A percentile compares a stretch with the other conserved stretches of the same genome.
phyloP scores from a whole-genome alignment of 2,113 vertebrate species.

The Empidonax traillii region DNA sequence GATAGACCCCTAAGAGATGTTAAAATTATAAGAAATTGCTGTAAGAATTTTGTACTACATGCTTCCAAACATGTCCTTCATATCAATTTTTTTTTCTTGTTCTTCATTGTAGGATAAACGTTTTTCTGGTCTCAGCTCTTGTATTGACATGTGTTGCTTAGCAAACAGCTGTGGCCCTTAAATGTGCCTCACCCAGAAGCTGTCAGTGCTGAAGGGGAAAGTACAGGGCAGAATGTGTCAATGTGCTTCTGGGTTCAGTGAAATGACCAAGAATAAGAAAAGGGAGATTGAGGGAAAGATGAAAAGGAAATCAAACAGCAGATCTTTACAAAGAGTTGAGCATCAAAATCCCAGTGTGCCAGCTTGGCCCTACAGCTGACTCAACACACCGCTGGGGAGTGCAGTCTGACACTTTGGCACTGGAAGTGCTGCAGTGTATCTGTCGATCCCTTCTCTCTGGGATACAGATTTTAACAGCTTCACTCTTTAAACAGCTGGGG shows the following conservation, averaged over 20 bases:
- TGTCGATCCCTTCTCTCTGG: accelerated
- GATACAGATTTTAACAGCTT: neutral
- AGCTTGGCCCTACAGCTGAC: neutral
- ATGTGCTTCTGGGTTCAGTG: accelerated
- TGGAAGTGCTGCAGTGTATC: neutral
- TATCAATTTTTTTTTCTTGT: neutral
- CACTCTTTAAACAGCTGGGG: accelerated
- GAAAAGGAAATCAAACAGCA: neutral
- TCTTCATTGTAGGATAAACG: neutral
- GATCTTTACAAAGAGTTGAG: neutral
- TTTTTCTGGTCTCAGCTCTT: neutral
- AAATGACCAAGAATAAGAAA: too few relatives aligned
- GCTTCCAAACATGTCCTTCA: neutral
- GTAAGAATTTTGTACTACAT: neutral
- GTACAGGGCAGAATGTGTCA: accelerated
- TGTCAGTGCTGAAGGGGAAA: neutral
- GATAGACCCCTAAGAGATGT: neutral
- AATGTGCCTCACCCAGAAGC: neutral
- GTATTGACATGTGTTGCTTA: accelerated
- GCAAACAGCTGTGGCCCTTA: neutral
- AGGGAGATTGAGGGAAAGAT: neutral
- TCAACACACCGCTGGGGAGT: neutral
- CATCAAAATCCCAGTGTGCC: neutral
- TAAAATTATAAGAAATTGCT: neutral
- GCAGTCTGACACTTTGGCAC: accelerated